Percentiles rank a stretch among this genome's conserved stretches.
Conservation (phyloP, 2,797 vertebrate species). For the Zonotrichia albicollis region DNA sequence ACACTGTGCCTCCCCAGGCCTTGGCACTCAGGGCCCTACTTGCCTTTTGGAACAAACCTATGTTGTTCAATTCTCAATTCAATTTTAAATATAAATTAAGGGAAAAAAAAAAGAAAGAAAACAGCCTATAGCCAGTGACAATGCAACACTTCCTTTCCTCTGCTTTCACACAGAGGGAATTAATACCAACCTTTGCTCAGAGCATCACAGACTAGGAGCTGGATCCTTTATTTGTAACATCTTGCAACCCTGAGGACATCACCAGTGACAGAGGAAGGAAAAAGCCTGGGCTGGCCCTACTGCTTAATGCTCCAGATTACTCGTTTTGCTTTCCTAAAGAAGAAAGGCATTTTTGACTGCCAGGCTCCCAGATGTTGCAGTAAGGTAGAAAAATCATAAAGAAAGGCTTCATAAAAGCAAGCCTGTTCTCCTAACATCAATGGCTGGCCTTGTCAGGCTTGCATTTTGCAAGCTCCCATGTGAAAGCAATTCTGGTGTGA, state of each 20-base stretch:
- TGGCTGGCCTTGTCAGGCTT: not conserved
- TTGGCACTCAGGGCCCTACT: not conserved
- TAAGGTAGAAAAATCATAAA: not conserved
- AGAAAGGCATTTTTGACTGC: not conserved
- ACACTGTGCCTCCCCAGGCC: not conserved
- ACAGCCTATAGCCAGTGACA: not conserved
- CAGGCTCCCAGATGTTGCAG: not conserved
- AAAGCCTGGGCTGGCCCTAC: not conserved
- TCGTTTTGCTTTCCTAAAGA: not conserved
- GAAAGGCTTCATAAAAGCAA: not conserved
- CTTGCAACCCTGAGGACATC: not conserved
- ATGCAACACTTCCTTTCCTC: not conserved
- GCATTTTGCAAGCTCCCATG: not conserved
- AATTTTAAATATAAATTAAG: not conserved
- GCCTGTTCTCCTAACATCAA: not conserved
- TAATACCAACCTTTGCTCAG: not conserved
- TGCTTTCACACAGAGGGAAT: not conserved
- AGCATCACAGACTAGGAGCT: not conserved
- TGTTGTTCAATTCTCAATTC: not conserved
- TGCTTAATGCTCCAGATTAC: not conserved
- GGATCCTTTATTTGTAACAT: not conserved
- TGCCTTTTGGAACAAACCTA: not conserved
- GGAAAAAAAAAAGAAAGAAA: not conserved
- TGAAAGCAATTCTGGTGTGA: not conserved
- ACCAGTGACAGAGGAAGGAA: not conserved